Evolutionary conservation across 2,113 vertebrate genomes (phyloP).

Genomic region (Phrynosoma blainvillii): DNA sequence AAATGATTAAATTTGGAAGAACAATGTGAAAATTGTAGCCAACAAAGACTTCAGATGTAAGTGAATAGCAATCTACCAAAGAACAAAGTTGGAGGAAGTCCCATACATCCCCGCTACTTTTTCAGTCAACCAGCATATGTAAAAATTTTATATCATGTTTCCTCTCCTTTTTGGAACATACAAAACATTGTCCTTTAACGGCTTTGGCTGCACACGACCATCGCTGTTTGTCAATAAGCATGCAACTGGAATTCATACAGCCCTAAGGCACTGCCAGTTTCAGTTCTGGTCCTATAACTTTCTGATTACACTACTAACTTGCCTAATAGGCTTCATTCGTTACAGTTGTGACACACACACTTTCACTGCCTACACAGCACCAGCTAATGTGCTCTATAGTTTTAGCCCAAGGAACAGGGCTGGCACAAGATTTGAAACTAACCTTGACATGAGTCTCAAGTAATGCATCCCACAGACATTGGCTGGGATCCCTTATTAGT

Average conservation of each 20-base stretch:
- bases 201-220: conserved; percentile 55
- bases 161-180: conserved; percentile 65
- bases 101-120: conserved; percentile 66
- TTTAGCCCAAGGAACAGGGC: not conserved
- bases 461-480: not conserved
- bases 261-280: conserved; percentile 16
- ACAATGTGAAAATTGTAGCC: conserved; percentile 76
- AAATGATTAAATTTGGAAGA: conserved; percentile 83
- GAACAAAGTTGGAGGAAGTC: conserved; percentile 75
- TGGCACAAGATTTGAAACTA: no score
- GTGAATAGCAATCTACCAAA: conserved; percentile 76
- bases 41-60: conserved; percentile 78
- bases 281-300: conserved; percentile 17
- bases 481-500: not conserved
- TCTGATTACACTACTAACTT: not conserved
- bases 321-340: not conserved
- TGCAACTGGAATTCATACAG: conserved; percentile 18
- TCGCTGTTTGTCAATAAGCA: conserved; percentile 40
- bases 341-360: conserved; percentile 7
- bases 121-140: conserved; percentile 73
- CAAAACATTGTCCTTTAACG: conserved; percentile 60
- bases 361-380: not conserved
- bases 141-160: conserved; percentile 69
- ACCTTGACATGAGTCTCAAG: not conserved
- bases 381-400: not conserved